These are phyloP conservation scores for Iguana delicatissima DNA, from an alignment of 2,797 vertebrate genomes.

Conservation along the genomic window DNA sequence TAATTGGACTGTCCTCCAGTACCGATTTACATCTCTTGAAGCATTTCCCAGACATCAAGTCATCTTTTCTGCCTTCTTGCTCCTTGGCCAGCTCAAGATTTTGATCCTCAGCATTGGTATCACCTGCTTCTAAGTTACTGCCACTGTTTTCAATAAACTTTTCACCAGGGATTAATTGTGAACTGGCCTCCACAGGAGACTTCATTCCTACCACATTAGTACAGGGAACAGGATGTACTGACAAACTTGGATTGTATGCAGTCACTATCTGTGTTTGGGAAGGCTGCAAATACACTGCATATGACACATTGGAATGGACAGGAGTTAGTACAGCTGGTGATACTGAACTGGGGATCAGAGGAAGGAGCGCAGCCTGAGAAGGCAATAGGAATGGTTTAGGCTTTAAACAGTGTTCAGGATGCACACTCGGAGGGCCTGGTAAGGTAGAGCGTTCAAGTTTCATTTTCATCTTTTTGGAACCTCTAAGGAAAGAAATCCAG, in stretches of 20 bases:
- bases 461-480: conserved; percentile 64
- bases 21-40: conserved; percentile 80
- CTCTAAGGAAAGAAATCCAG: conserved; percentile 73
- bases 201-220: conserved; percentile 57
- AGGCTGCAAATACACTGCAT: conserved; percentile 87
- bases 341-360: conserved; percentile 72
- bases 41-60: conserved; percentile 66
- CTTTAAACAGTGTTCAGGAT: conserved; percentile 56
- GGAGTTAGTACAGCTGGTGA: conserved; percentile 87
- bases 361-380: conserved; percentile 69
- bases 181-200: conserved; percentile 41
- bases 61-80: conserved; percentile 46
- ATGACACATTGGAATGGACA: conserved; percentile 79
- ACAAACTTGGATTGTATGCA: conserved; percentile 82
- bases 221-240: conserved; percentile 84
- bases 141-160: conserved; percentile 52
- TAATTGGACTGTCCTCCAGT: conserved; percentile 64
- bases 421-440: conserved; percentile 28
- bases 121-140: background rate
- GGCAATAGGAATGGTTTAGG: conserved; percentile 69
- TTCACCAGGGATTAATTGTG: conserved; percentile 20
- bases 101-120: conserved; percentile 20
- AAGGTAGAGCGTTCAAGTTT: conserved; percentile 46
- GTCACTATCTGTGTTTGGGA: conserved; percentile 82
- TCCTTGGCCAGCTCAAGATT: conserved; percentile 57